Evolutionary conservation across 2,797 vertebrate genomes (phyloP), one percentile per base, ranked within the genome.

Genomic region (Oryzias dopingdopingensis): DNA sequence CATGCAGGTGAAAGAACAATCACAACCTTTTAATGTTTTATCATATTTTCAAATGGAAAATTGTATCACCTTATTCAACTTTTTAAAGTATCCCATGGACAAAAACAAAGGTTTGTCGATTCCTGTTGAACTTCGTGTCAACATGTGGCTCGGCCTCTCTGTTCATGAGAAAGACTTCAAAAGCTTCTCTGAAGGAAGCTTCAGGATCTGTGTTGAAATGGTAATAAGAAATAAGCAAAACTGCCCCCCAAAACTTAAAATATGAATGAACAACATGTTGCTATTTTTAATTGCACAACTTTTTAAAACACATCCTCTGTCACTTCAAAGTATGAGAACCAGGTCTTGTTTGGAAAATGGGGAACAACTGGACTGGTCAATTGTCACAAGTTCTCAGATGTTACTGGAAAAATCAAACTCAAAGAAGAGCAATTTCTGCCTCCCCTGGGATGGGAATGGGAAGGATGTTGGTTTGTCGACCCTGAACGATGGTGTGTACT

Each of bases 381-480:
- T 64, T 95, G 94, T 18, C 89, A 94, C 62, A 99, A 98, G 58
- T 97, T 91, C 91, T 98, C 97, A 0, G 95, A 99, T 26, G 91
- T 99, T 78, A 99, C 97, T 0, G 96, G 97, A 79, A 96, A 96
- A 80, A 93, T 99, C 79, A 99, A 99, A 81, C 94, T 99, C 62
- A 98, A 98, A 81, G 90, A 79, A 59, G 96, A 99, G 42, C 93
- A 92, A 61, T 99, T 99, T 80, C 67, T 98, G 80, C 97, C 97
- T 14, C 97, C 96, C 3, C 90, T 86, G 52, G 94, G 93, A 42
- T 99, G 97, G 97, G 91, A 98, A 37, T 99, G 97, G 97, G 94
- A 98, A 63, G 89, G 66, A 45, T 95, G 96, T 47, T 99, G 97
- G 97, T 86, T 91, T 47, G 86, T 99, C 67, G 95, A 97, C 81